Evolutionary conservation across 2,113 vertebrate species (phyloP).

Genomic region (Chascanopsetta lugubris): DNA sequence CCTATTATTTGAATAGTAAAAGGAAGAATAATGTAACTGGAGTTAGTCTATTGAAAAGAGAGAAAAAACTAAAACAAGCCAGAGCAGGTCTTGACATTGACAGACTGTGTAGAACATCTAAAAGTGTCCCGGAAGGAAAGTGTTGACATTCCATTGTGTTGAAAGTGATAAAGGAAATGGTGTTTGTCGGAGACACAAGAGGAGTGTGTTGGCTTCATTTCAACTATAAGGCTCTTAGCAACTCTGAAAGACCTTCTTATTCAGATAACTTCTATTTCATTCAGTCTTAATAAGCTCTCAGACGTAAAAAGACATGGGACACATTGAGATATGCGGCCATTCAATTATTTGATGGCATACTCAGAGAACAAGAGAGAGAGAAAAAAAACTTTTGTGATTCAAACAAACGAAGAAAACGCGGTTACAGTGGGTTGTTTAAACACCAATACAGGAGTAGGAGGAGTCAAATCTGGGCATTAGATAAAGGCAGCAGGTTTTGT

Average conservation of each 20-base stretch:
- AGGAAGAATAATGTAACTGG: slow-evolving; percentile 1
- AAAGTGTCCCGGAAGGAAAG: neutral
- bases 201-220: slow-evolving; percentile 5
- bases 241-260: neutral
- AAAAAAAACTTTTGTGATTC: no score
- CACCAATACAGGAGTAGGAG: no score
- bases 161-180: neutral
- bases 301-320: neutral
- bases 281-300: slow-evolving; percentile 16
- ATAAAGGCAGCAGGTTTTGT: no score
- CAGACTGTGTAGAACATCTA: slow-evolving; percentile 26
- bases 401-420: no score
- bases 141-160: neutral
- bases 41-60: neutral
- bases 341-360: no score
- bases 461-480: no score
- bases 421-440: no score
- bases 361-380: no score
- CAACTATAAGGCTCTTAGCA: slow-evolving; percentile 8
- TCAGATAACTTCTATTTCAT: neutral
- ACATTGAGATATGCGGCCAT: no score
- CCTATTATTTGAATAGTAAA: neutral
- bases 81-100: neutral
- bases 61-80: neutral
- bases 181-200: neutral